These are phyloP conservation scores for Sebastes steindachneri DNA, from an alignment of 2,797 vertebrate species.

Conservation along the genomic window DNA sequence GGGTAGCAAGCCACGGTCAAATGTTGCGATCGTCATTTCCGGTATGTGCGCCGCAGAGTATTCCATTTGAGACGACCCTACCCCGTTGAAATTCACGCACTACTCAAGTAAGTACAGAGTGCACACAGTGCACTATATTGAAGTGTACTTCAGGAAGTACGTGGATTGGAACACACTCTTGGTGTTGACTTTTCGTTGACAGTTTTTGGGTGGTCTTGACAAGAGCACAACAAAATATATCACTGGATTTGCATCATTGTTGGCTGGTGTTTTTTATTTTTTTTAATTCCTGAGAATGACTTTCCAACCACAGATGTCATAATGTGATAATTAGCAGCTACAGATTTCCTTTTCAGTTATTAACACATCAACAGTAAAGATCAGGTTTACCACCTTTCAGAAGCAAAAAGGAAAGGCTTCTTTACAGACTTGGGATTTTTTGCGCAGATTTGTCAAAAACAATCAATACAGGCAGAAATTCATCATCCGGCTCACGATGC, in stretches of 20 bases:
- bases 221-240: not conserved
- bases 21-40: too few species aligned
- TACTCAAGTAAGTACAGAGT: too few species aligned
- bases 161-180: too few species aligned
- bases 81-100: too few species aligned
- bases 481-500: constrained; percentile 5
- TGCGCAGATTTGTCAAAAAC: constrained; percentile 6
- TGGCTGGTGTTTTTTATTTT: not conserved
- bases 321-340: not conserved
- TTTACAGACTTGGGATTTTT: not conserved
- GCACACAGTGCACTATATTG: too few species aligned
- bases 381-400: not conserved
- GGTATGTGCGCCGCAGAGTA: too few species aligned
- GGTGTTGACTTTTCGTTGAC: not conserved
- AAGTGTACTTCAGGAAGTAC: too few species aligned
- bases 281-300: not conserved
- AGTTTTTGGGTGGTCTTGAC: not conserved
- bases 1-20: too few species aligned
- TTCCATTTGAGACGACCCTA: too few species aligned
- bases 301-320: not conserved
- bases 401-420: not conserved
- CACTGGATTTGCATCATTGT: not conserved
- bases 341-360: not conserved
- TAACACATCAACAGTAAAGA: not conserved
- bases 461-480: constrained; percentile 23